A percentile compares a stretch with the other conserved stretches of the same genome.
These are phyloP conservation scores for Hermetia illucens DNA, from an alignment of 1,140 invertebrate species.

Conservation along the genomic window DNA sequence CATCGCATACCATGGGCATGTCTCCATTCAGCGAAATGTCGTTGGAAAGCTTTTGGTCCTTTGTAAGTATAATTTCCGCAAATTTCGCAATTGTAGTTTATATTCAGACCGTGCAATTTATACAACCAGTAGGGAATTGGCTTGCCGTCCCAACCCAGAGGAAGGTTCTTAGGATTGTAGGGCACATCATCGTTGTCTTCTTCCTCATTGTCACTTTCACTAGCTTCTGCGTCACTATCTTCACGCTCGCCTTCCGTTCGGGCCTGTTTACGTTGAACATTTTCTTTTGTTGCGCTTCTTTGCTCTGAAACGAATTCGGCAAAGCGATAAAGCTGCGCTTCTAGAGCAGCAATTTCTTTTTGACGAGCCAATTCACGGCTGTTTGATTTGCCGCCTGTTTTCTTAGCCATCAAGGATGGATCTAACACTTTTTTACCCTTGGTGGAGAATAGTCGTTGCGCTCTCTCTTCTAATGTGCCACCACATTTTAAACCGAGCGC, in stretches of 20 bases:
- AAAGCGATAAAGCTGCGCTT: conserved; percentile 80
- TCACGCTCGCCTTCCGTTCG: conserved; percentile 88
- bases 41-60: conserved; percentile 98
- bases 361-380: conserved; percentile 56
- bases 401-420: conserved; percentile 79
- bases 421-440: conserved; percentile 89
- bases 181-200: conserved; percentile 90
- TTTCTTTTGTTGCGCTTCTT: conserved; percentile 85
- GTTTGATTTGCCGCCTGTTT: conserved; percentile 48
- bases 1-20: conserved; percentile 99
- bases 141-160: conserved; percentile 99
- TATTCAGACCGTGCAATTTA: conserved; percentile 97
- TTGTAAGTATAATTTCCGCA: conserved; percentile 99
- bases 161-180: conserved; percentile 98
- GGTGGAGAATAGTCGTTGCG: conserved; percentile 86
- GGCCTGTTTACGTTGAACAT: conserved; percentile 96
- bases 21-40: conserved; percentile 98
- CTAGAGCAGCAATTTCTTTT: conserved; percentile 69
- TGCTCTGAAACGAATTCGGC: conserved; percentile 72
- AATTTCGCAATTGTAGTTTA: conserved; percentile 98
- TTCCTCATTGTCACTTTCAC: conserved; percentile 75
- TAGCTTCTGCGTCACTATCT: conserved; percentile 84
- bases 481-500: conserved; percentile 98
- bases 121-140: conserved; percentile 99
- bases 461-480: conserved; percentile 92